These are phyloP conservation scores for Thera obeliscata DNA, from an alignment of 2,888 invertebrate genomes.

Conservation along the genomic window DNA sequence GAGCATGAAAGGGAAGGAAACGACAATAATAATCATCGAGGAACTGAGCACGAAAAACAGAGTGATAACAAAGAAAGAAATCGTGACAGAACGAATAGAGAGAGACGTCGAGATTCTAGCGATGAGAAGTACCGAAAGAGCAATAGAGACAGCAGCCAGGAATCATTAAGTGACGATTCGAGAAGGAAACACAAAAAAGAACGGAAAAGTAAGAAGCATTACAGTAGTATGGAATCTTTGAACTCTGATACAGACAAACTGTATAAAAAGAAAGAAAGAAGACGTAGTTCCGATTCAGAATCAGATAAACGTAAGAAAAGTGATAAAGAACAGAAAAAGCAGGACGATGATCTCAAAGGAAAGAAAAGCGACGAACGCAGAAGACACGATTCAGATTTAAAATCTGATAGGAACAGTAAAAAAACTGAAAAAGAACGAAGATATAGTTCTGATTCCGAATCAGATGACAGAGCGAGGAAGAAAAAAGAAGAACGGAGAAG, in stretches of 20 bases:
- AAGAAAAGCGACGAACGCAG: slow-evolving; percentile 27
- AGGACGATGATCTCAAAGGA: slow-evolving; percentile 48
- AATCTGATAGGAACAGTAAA: slow-evolving; percentile 49
- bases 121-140: slow-evolving; percentile 45
- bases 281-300: slow-evolving; percentile 50
- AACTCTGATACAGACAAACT: slow-evolving; percentile 35
- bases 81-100: slow-evolving; percentile 40
- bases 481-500: slow-evolving; percentile 43
- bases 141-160: slow-evolving; percentile 37
- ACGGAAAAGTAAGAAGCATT: slow-evolving; percentile 24
- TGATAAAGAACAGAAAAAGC: slow-evolving; percentile 32
- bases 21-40: slow-evolving; percentile 32
- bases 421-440: slow-evolving; percentile 59
- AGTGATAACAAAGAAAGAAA: slow-evolving; percentile 38
- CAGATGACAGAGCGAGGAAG: slow-evolving; percentile 49
- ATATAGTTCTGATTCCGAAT: slow-evolving; percentile 62
- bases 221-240: slow-evolving; percentile 37
- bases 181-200: slow-evolving; percentile 29
- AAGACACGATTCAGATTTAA: slow-evolving; percentile 49
- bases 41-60: slow-evolving; percentile 51
- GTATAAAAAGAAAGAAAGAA: slow-evolving; percentile 37
- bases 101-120: slow-evolving; percentile 50
- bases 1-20: slow-evolving; percentile 31
- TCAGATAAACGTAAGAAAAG: slow-evolving; percentile 50
- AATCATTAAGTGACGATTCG: slow-evolving; percentile 32